Base-by-base conservation (phyloP, 1,140 invertebrate species). In the Drosophila tsacasi region DNA sequence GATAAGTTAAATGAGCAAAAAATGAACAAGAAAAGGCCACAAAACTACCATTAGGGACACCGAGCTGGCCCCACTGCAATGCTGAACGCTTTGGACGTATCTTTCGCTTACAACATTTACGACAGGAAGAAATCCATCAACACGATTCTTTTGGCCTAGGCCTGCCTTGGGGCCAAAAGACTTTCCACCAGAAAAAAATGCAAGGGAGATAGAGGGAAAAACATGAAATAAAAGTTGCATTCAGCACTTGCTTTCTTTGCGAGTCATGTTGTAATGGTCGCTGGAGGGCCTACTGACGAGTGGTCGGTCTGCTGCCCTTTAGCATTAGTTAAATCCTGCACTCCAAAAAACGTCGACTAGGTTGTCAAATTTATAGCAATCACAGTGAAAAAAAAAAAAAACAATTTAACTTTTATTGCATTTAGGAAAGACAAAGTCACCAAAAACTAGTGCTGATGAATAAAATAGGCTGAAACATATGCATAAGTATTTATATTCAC, bases 51-150 rank as follows among this genome's bases (percentile, higher is more conserved):
- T 46, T 40, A 64, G 32, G 52, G 55, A 50, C 32, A 68, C 67
- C 55, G 46, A 42, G 64, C 59, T 57, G 65, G 58, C 52, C 71
- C 71, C 52, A 76, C 50, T 73, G 63, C 83, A 59, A 17, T 64
- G 49, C 46, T 79, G 47, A 47, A 67, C 52, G 64, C 62, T 72
- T 79, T 77, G 69, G 83, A 67, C 84, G 80, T 61, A 66, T 77
- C 66, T 81, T 62, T 67, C 21, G 66, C 58, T 58, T 52, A 76
- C 65, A 76, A 78, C 65, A 83, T 83, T 89, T 89, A 87, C 79
- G 85, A 90, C 84, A 89, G 84, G 85, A 90, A 89, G 85, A 90
- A 76, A 89, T 89, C 84, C 84, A 89, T 89, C 84, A 89, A 81
- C 85, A 76, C 81, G 69, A 75, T 84, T 84, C 81, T 84, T 80